phyloP scores from a whole-genome alignment of 2,797 vertebrate genomes.

The Mionectes olivaceus region DNA sequence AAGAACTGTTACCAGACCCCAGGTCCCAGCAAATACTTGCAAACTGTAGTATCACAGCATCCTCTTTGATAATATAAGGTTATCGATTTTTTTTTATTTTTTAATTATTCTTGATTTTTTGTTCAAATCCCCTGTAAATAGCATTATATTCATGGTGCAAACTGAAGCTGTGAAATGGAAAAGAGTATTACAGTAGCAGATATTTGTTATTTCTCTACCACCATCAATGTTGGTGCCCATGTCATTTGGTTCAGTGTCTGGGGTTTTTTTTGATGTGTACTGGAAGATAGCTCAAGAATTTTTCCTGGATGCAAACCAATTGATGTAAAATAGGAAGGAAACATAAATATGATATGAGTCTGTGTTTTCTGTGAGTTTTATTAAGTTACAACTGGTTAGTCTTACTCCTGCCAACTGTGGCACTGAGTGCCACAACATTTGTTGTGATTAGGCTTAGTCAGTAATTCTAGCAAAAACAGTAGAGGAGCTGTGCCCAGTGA shows the following conservation, averaged over 20 bases:
- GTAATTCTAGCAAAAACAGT: background rate
- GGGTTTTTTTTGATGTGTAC: background rate
- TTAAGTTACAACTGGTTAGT: background rate
- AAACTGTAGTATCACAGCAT: background rate
- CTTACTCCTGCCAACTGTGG: background rate
- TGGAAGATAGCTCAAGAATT: background rate
- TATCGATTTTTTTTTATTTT: background rate
- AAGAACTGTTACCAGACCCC: background rate
- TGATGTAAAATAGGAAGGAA: background rate
- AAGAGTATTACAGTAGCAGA: background rate
- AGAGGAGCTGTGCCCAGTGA: background rate
- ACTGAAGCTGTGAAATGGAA: background rate
- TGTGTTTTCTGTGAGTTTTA: background rate
- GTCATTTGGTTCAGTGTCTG: background rate
- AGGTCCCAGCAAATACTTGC: background rate
- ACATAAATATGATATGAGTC: fast-evolving
- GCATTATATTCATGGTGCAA: background rate
- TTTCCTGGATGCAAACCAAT: background rate
- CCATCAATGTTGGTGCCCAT: background rate
- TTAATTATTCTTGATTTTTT: background rate
- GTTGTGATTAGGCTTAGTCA: background rate
- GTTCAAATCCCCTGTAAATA: background rate
- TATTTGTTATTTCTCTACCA: background rate
- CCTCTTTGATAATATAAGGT: background rate
- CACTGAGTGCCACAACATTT: background rate